Evolutionary conservation across 1,140 invertebrate species (phyloP).

Genomic region (Drosophila arizonae): DNA sequence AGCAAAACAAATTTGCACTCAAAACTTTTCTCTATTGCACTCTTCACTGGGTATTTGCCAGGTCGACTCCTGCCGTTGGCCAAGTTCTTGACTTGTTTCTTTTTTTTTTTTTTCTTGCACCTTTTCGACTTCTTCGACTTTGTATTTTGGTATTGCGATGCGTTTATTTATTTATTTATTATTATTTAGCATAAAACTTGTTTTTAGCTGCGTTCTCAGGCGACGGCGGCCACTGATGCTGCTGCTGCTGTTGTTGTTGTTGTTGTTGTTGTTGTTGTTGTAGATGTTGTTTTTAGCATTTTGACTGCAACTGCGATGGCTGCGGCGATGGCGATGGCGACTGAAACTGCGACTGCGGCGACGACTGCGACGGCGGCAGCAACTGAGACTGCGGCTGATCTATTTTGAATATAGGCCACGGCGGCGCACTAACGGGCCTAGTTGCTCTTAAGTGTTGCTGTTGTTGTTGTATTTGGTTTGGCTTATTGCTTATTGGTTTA

Average conservation of each 20-base stretch:
- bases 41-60: background rate
- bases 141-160: conserved; percentile 49
- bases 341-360: background rate
- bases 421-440: conserved; percentile 68
- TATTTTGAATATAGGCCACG: conserved; percentile 80
- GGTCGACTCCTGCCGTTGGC: background rate
- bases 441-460: conserved; percentile 35
- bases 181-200: conserved; percentile 80
- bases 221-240: conserved; percentile 6
- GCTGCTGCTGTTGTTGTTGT: background rate
- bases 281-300: conserved; percentile 43
- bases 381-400: conserved; percentile 61
- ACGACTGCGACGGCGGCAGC: conserved; percentile 35
- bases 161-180: conserved; percentile 70
- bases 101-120: conserved; percentile 15
- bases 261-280: conserved; percentile 11
- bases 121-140: conserved; percentile 20
- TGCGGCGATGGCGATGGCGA: no score
- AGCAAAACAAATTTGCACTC: background rate
- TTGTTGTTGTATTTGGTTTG: conserved; percentile 53
- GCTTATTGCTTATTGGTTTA: conserved; percentile 55
- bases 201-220: conserved; percentile 34
- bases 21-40: background rate
- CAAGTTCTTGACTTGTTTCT: background rate
- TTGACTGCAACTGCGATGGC: conserved; percentile 32